phyloP scores from a whole-genome alignment of 2,888 invertebrate species.

The Stomorhina lunata region DNA sequence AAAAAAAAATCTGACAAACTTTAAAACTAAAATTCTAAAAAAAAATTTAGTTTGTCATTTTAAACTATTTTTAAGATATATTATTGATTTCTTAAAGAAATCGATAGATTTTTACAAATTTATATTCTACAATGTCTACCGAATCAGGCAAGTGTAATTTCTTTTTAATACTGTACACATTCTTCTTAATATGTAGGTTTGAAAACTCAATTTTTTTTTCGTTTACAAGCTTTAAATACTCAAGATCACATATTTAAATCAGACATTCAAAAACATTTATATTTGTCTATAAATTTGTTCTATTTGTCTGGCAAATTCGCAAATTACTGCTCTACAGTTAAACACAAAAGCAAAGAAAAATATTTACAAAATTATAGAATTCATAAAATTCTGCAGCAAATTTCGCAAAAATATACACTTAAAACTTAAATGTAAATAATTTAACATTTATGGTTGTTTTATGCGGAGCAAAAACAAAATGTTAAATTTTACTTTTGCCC shows the following conservation, averaged over 20 bases:
- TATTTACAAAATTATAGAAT: not conserved
- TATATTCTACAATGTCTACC: too few species aligned
- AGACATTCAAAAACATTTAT: conserved; percentile 15
- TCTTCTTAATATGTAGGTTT: too few species aligned
- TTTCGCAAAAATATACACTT: not conserved
- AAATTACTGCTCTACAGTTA: conserved; percentile 12
- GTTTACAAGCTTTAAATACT: too few species aligned
- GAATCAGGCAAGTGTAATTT: too few species aligned
- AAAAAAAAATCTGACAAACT: too few species aligned
- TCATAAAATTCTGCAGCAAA: conserved; percentile 1
- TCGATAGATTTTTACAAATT: too few species aligned
- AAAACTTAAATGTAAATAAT: not conserved
- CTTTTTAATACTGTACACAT: too few species aligned
- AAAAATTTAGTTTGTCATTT: too few species aligned
- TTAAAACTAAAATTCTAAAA: too few species aligned
- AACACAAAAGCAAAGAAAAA: not conserved
- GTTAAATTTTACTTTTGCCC: conserved; percentile 42
- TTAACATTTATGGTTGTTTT: conserved; percentile 4
- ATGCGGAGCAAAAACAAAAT: not conserved
- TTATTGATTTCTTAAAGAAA: too few species aligned
- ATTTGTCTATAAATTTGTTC: conserved; percentile 4
- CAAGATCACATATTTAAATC: not conserved
- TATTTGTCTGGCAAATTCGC: conserved; percentile 24
- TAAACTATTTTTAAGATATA: too few species aligned
- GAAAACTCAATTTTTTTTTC: too few species aligned